Percentiles rank a stretch among this genome's conserved stretches.
phyloP scores from a whole-genome alignment of 2,113 vertebrate genomes.

The Phocoena sinus region DNA sequence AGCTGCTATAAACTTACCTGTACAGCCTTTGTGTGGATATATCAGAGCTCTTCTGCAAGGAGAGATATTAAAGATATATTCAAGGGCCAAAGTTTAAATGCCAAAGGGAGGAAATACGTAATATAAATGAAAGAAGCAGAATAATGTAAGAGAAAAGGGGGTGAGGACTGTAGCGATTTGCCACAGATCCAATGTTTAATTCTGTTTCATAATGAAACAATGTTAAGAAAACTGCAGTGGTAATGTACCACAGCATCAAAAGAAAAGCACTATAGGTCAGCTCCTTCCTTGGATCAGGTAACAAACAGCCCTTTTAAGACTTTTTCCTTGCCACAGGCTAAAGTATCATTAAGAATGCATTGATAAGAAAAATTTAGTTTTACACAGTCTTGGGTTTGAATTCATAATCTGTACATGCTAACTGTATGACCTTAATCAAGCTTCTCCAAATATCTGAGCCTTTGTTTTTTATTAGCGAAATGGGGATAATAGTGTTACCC shows the following conservation, averaged over 20 bases:
- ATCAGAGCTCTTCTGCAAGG: not conserved
- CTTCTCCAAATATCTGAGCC: not conserved
- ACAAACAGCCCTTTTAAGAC: not conserved
- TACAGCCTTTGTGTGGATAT: not conserved
- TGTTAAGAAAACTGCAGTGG: not conserved
- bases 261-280: not conserved
- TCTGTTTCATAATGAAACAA: not conserved
- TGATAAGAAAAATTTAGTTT: slow-evolving; percentile 12
- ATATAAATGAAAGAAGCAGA: not conserved
- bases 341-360: not conserved
- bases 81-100: not conserved
- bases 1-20: not conserved
- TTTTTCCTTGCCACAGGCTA: not conserved
- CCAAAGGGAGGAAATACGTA: not conserved
- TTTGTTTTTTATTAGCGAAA: not conserved
- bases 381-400: not conserved
- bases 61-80: not conserved
- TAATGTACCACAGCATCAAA: not conserved
- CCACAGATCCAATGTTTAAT: not conserved
- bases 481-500: not conserved
- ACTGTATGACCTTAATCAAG: not conserved
- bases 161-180: not conserved
- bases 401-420: not conserved
- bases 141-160: not conserved
- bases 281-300: not conserved